Base-by-base conservation (phyloP, 2,888 invertebrate species). In the Anorthoa munda region DNA sequence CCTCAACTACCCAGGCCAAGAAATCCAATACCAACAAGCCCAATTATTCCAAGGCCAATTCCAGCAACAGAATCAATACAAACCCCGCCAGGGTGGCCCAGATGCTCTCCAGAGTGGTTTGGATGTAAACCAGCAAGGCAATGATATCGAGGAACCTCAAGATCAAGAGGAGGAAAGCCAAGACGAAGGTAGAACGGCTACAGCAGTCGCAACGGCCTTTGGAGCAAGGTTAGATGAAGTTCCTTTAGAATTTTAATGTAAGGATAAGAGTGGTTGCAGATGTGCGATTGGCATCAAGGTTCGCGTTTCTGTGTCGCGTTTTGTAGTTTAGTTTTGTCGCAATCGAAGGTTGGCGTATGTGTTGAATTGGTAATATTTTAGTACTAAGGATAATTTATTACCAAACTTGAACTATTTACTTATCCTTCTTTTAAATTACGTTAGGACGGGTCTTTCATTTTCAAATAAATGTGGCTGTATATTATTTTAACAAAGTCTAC, bases 201-300 rank as follows among this genome's bases (percentile, higher is more conserved):
- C 93, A 5, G 95, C 96, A 2, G 94, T 95, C 0, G 95, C 96
- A 2, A 95, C 95, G 51, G 95, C 95, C 75, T 96, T 95, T 86
- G 96, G 95, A 15, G 75, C 94, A 87, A 95, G 96, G 96, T 95
- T 74, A 91, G 93, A 91, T 51, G 45, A 61, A 67, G 63, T 76
- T 63, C 66, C 45, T 75, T 67, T 78, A 74, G 89, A 90, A 92
- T 92, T 81, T 81, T 84, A 90, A 89, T 88, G 67, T 58, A 4
- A 21, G 45, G 53, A 46, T 77, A 82, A 84, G 77, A 61, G 60
- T 26, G 51, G 26, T 18, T 65, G 50, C 76, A 76, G 60, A 81
- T 65, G 11, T 68, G 76, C 84, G 81, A 77, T 75, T 75, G 75
- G 68, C 69, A 65, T 23, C 58, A 59, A 73, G 60, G 71, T 69